These are phyloP conservation scores for Petrosia ficiformis DNA, from an alignment of 37 sponge, comb jelly and placozoan genomes.

Conservation along the genomic window DNA sequence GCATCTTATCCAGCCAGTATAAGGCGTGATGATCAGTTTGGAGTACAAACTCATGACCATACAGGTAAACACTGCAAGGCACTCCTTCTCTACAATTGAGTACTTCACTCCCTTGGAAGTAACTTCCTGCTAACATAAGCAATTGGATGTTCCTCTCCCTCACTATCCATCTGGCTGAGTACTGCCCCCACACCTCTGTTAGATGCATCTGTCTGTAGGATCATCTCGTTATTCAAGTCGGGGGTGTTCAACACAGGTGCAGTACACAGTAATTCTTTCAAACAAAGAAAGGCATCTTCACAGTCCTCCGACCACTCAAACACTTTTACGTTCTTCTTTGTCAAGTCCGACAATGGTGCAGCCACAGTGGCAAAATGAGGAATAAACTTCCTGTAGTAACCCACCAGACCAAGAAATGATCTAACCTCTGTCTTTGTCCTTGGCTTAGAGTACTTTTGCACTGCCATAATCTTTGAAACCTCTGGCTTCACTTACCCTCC, in stretches of 20 bases:
- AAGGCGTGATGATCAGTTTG: constrained; percentile 54
- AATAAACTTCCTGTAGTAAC: constrained; percentile 66
- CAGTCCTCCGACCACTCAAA: constrained; percentile 45
- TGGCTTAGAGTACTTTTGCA: constrained; percentile 25
- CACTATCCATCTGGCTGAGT: constrained; percentile 28
- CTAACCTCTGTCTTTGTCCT: constrained; percentile 48
- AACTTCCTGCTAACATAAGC: constrained; percentile 45
- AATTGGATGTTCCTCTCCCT: constrained; percentile 33
- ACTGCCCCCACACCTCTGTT: constrained; percentile 53
- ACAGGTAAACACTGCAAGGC: constrained; percentile 54
- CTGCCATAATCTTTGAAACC: constrained; percentile 39
- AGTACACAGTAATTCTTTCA: constrained; percentile 1
- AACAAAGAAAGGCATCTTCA: constrained; percentile 25
- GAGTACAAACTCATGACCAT: constrained; percentile 24
- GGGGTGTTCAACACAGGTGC: constrained; percentile 46
- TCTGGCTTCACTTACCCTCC: constrained; percentile 41
- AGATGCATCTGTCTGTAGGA: constrained; percentile 54
- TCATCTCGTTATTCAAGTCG: constrained; percentile 19
- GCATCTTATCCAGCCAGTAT: constrained; percentile 21
- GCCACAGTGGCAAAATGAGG: constrained; percentile 36
- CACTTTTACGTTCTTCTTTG: constrained; percentile 26
- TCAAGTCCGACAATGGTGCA: constrained; percentile 42
- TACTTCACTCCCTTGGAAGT: constrained; percentile 25
- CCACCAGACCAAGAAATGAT: constrained; percentile 61
- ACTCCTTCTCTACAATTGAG: constrained; percentile 53